Percentiles rank a stretch among this genome's conserved stretches.
These are phyloP conservation scores for Crax fasciolata DNA, from an alignment of 2,797 vertebrate species.

Conservation along the genomic window DNA sequence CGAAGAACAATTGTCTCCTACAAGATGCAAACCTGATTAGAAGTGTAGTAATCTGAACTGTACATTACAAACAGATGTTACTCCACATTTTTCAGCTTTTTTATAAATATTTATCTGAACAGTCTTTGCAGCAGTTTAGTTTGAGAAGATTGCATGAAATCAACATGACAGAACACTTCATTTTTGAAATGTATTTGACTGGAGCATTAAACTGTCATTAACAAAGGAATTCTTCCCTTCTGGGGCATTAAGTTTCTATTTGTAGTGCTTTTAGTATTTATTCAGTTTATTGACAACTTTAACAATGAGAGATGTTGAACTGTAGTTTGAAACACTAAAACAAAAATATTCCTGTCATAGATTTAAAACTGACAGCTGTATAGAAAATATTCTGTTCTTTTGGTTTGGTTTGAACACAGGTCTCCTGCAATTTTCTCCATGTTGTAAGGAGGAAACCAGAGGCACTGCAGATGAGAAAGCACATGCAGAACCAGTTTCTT, in stretches of 20 bases:
- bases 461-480: neutral
- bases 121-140: neutral
- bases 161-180: neutral
- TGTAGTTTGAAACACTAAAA: neutral
- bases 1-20: constrained; percentile 68
- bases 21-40: constrained; percentile 79
- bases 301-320: neutral
- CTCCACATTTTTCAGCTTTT: constrained; percentile 9
- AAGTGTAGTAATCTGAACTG: constrained; percentile 75
- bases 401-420: neutral
- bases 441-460: neutral
- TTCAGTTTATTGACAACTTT: neutral
- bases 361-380: accelerated
- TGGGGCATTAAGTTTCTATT: neutral
- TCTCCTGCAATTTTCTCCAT: neutral
- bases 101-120: neutral
- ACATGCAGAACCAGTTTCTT: accelerated
- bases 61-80: constrained; percentile 73
- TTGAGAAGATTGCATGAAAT: constrained; percentile 37
- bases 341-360: neutral
- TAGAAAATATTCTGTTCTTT: neutral
- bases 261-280: neutral
- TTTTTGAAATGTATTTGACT: neutral
- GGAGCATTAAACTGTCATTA: neutral
- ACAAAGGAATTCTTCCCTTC: neutral